Conservation (phyloP, 2,888 invertebrate species). For the Bombylius discolor region DNA sequence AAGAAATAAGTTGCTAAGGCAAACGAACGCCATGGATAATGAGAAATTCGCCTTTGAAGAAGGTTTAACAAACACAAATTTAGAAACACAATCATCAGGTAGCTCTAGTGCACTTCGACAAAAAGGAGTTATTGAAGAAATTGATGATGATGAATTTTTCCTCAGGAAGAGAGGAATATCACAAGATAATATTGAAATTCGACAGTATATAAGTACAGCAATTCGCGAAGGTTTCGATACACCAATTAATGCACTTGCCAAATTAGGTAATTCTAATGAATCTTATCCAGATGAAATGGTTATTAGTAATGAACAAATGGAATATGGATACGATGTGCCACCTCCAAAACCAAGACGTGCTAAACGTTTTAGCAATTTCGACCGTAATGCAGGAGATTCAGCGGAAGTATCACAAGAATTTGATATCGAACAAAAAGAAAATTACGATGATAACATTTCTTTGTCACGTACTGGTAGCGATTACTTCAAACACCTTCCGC, state of each 20-base stretch:
- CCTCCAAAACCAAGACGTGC: conserved; percentile 29
- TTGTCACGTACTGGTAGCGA: conserved; percentile 32
- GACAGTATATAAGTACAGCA: conserved; percentile 63
- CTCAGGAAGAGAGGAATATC: conserved; percentile 70
- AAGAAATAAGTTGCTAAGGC: conserved; percentile 29
- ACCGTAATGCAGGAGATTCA: conserved; percentile 21
- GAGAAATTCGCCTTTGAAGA: conserved; percentile 24
- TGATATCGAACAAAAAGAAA: conserved; percentile 27
- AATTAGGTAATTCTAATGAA: conserved; percentile 39
- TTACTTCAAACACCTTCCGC: conserved; percentile 29
- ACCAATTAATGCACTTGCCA: conserved; percentile 47
- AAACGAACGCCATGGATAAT: conserved; percentile 25
- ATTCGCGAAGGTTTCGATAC: conserved; percentile 66
- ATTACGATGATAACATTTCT: conserved; percentile 29
- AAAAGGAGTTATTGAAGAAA: conserved; percentile 65
- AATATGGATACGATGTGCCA: conserved; percentile 32
- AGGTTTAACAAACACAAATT: conserved; percentile 30
- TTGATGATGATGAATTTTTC: conserved; percentile 79
- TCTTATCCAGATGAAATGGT: conserved; percentile 14
- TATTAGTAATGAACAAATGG: conserved; percentile 18
- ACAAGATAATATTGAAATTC: conserved; percentile 66
- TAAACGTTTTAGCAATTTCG: conserved; percentile 25
- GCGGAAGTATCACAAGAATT: conserved; percentile 27
- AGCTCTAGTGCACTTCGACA: conserved; percentile 44
- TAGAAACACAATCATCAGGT: conserved; percentile 46